phyloP scores from a whole-genome alignment of 1,140 invertebrate species.

The Bombyx mandarina region DNA sequence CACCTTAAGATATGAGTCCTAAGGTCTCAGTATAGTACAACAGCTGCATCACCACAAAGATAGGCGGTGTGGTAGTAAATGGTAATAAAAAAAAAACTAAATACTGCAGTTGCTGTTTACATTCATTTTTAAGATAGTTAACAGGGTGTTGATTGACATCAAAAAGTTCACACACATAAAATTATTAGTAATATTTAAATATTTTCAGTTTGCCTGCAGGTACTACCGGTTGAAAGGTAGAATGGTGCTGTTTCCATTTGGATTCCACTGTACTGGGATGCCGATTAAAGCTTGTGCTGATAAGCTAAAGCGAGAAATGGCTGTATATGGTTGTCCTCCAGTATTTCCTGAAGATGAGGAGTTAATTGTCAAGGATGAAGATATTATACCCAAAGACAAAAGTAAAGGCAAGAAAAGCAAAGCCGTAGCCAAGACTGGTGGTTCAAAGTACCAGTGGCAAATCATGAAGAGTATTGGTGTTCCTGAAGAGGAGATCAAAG shows the following conservation, averaged over 20 bases:
- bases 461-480: constrained; percentile 97
- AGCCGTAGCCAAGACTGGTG: constrained; percentile 92
- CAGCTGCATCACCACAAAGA: no score
- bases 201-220: constrained; percentile 87
- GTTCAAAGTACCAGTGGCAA: constrained; percentile 97
- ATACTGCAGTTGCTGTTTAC: no score
- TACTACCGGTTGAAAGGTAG: constrained; percentile 94
- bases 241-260: constrained; percentile 96
- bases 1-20: no score
- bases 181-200: background rate
- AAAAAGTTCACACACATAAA: background rate
- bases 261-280: constrained; percentile 99
- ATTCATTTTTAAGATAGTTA: no score
- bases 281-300: constrained; percentile 98
- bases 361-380: constrained; percentile 58
- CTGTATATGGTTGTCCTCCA: constrained; percentile 93
- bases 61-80: no score
- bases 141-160: background rate
- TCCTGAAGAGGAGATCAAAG: constrained; percentile 90
- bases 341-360: constrained; percentile 82
- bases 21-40: no score
- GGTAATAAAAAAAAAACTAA: no score
- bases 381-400: constrained; percentile 86
- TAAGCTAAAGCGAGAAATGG: constrained; percentile 95
- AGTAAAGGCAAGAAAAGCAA: constrained; percentile 99